These are phyloP conservation scores for Eubucco bourcierii DNA, from an alignment of 2,113 vertebrate genomes.

Conservation along the genomic window DNA sequence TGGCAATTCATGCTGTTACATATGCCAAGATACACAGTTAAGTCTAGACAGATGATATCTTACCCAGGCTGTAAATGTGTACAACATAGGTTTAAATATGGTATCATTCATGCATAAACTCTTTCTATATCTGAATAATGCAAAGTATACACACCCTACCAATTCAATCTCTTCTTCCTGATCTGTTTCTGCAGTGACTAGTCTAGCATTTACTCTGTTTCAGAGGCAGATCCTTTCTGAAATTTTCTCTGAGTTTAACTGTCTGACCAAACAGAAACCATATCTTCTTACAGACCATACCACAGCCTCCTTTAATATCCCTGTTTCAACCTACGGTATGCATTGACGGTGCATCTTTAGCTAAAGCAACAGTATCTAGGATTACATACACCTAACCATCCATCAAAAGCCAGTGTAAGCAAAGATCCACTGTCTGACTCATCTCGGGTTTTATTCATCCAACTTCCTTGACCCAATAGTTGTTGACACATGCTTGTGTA, in stretches of 20 bases:
- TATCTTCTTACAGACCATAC: neutral
- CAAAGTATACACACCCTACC: neutral
- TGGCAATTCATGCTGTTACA: neutral
- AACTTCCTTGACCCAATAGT: neutral
- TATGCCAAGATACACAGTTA: neutral
- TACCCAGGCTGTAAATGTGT: neutral
- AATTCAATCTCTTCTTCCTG: neutral
- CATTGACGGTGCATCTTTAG: neutral
- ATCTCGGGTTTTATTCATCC: neutral
- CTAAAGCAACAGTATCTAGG: neutral
- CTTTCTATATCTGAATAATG: neutral
- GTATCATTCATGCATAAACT: neutral
- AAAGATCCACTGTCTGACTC: fast-evolving
- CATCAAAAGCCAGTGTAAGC: neutral
- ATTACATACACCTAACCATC: neutral
- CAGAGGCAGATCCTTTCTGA: neutral
- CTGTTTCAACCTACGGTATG: neutral
- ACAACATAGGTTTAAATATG: neutral
- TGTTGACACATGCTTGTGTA: neutral
- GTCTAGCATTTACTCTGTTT: neutral
- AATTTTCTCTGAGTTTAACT: neutral
- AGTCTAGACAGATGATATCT: neutral
- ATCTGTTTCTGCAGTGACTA: neutral
- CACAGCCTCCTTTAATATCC: neutral
- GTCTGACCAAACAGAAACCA: neutral